These are phyloP conservation scores for Campopleginae sp. DNA, from an alignment of 2,888 invertebrate species.

Conservation along the genomic window DNA sequence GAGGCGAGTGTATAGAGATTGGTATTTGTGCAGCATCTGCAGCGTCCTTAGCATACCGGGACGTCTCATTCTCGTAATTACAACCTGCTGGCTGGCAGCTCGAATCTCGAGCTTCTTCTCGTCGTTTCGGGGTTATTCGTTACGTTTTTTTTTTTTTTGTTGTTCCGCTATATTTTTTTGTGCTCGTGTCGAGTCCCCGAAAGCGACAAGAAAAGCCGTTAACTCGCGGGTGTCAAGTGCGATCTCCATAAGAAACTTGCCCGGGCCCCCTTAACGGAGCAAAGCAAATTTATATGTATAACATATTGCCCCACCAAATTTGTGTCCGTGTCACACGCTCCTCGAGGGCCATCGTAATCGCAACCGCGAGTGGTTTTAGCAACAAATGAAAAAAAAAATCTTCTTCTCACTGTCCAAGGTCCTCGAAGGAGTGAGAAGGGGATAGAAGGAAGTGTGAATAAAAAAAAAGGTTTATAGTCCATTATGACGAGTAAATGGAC, in stretches of 20 bases:
- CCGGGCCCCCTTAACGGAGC: neutral
- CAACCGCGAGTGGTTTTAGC: neutral
- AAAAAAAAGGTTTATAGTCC: slow-evolving; percentile 16
- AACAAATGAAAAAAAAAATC: neutral
- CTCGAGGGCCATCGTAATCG: slow-evolving; percentile 34
- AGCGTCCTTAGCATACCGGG: neutral
- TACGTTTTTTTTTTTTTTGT: slow-evolving; percentile 12
- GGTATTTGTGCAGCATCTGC: slow-evolving; percentile 33
- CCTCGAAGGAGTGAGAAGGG: slow-evolving; percentile 15
- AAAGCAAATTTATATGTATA: neutral
- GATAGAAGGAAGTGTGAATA: slow-evolving; percentile 2
- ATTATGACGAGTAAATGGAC: slow-evolving; percentile 7
- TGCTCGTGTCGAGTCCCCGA: slow-evolving; percentile 6
- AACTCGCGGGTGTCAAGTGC: slow-evolving; percentile 46
- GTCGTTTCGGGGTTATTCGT: neutral
- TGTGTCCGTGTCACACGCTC: slow-evolving; percentile 33
- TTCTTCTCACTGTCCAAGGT: neutral
- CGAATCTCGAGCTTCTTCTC: slow-evolving; percentile 32
- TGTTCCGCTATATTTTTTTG: slow-evolving; percentile 32
- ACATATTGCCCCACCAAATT: slow-evolving; percentile 15
- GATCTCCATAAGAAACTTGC: neutral
- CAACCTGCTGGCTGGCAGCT: slow-evolving; percentile 23
- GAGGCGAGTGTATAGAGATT: neutral
- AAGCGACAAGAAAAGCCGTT: slow-evolving; percentile 56
- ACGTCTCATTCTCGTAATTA: slow-evolving; percentile 46